Evolutionary conservation across 2,113 vertebrate genomes (phyloP).

Genomic region (Butastur rufipennis): DNA sequence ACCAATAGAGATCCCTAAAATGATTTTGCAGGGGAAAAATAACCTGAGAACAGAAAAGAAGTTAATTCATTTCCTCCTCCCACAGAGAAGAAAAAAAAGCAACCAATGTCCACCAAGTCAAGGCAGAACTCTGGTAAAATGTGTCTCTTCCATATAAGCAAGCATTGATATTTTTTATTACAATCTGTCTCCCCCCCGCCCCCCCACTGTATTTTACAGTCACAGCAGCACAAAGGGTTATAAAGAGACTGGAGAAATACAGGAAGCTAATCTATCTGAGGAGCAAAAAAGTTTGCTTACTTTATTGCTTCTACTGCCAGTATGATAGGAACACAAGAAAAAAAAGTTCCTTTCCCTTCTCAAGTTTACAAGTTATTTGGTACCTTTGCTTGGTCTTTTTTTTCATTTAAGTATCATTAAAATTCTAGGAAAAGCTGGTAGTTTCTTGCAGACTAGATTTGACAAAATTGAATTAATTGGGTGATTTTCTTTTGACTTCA

Average conservation of each 20-base stretch:
- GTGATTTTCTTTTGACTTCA: constrained; percentile 20
- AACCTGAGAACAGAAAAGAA: not conserved
- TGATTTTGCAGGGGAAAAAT: not conserved
- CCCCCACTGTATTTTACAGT: not conserved
- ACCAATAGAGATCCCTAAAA: not conserved
- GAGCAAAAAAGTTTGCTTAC: not conserved
- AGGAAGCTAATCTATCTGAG: not conserved
- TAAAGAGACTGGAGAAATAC: not conserved
- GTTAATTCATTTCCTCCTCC: not conserved
- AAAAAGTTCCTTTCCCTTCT: not conserved
- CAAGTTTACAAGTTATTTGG: not conserved
- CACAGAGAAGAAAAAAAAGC: not conserved
- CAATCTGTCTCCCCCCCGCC: not conserved
- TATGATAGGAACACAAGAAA: not conserved
- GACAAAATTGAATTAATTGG: constrained; percentile 59
- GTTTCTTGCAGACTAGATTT: constrained; percentile 6
- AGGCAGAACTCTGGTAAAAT: not conserved
- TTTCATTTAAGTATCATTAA: not conserved
- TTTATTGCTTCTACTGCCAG: not conserved
- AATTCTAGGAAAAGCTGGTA: not conserved
- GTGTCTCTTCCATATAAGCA: not conserved
- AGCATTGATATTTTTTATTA: not conserved
- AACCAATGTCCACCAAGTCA: not conserved
- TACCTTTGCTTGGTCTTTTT: not conserved
- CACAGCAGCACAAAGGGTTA: not conserved